Percentiles rank a stretch among this genome's conserved stretches.
Conservation (phyloP, 2,113 vertebrate species). For the Festucalex cinctus region DNA sequence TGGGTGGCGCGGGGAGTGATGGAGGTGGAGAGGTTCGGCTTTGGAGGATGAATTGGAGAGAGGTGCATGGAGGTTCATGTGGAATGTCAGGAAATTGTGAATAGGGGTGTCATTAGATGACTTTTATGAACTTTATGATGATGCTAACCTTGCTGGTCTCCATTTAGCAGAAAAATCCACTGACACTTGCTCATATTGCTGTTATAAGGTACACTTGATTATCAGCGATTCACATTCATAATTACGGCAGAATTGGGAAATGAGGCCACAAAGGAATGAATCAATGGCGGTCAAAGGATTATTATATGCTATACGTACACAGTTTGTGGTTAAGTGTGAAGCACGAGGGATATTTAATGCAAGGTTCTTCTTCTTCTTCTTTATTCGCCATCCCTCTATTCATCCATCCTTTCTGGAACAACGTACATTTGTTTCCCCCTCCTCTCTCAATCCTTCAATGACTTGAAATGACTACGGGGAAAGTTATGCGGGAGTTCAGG, state of each 20-base stretch:
- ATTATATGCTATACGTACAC: not conserved
- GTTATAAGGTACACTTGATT: not conserved
- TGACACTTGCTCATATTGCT: not conserved
- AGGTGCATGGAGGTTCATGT: slow-evolving; percentile 3
- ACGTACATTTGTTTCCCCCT: slow-evolving; percentile 30
- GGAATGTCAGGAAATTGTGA: slow-evolving; percentile 9
- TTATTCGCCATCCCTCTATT: not conserved
- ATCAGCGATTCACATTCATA: slow-evolving; percentile 37
- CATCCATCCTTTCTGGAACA: slow-evolving; percentile 15
- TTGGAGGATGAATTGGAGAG: slow-evolving; percentile 13
- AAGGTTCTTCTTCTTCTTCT: not conserved
- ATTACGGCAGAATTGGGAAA: slow-evolving; percentile 35
- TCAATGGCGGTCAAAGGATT: slow-evolving; percentile 23
- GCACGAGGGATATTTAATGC: slow-evolving; percentile 20
- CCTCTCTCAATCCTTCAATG: slow-evolving; percentile 22
- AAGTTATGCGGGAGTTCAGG: slow-evolving; percentile 66
- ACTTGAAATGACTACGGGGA: slow-evolving; percentile 52
- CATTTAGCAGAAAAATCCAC: not conserved
- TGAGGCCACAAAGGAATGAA: slow-evolving; percentile 18
- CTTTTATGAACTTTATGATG: not conserved
- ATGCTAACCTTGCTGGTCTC: not conserved
- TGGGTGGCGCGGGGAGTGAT: slow-evolving; percentile 15
- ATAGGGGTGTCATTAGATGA: not conserved
- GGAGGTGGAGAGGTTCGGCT: slow-evolving; percentile 27
- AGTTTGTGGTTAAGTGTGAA: slow-evolving; percentile 4